These are phyloP conservation scores for Phrynocephalus forsythii DNA, from an alignment of 2,797 vertebrate genomes.

Conservation along the genomic window DNA sequence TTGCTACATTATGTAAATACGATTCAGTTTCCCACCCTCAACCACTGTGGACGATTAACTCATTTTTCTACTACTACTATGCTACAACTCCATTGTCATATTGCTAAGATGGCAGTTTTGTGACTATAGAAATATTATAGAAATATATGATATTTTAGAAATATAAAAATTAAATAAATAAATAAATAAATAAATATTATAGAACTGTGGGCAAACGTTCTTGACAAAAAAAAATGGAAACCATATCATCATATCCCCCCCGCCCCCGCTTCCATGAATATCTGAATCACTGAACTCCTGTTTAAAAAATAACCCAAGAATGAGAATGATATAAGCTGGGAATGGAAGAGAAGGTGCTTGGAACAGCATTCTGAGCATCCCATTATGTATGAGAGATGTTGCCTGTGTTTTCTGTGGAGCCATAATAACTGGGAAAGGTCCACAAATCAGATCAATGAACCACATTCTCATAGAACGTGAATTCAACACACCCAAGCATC, in stretches of 20 bases:
- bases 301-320: background rate
- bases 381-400: background rate
- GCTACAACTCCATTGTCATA: too few relatives aligned
- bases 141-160: too few relatives aligned
- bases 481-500: too few relatives aligned
- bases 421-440: background rate
- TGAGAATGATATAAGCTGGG: conserved; percentile 50
- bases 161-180: too few relatives aligned
- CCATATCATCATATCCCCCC: conserved; percentile 6
- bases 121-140: too few relatives aligned
- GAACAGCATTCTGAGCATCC: conserved; percentile 24
- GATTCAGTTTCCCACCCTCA: conserved; percentile 31
- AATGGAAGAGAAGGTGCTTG: conserved; percentile 28
- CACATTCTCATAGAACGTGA: too few relatives aligned
- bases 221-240: conserved; percentile 37
- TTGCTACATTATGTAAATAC: background rate
- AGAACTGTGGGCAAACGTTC: conserved; percentile 19
- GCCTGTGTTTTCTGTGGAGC: conserved; percentile 29
- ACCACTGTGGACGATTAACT: conserved; percentile 42
- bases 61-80: conserved; percentile 22
- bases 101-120: too few relatives aligned
- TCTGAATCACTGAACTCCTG: conserved; percentile 50
- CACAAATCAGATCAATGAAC: too few relatives aligned
- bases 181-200: background rate
- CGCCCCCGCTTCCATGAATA: conserved; percentile 42